Conservation (phyloP, 2,797 vertebrate species). For the Cercopithecus diana region DNA sequence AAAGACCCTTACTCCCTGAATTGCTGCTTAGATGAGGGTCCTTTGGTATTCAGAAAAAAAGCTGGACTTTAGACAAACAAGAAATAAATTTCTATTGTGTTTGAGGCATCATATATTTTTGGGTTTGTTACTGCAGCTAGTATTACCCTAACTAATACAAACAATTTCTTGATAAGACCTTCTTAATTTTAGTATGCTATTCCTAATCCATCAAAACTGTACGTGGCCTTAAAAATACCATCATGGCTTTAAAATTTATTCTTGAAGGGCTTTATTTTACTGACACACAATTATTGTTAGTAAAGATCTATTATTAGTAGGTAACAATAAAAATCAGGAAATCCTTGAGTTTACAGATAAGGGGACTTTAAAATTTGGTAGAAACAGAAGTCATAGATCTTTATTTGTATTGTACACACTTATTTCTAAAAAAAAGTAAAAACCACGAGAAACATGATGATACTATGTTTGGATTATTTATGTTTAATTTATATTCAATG, state of each 20-base stretch:
- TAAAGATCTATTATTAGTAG: not conserved
- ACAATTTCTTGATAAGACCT: not conserved
- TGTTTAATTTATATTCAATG: not conserved
- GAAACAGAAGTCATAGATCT: not conserved
- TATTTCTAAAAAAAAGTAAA: not conserved
- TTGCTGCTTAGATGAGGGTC: not conserved
- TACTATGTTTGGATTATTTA: not conserved
- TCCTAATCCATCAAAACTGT: not conserved
- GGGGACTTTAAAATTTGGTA: not conserved
- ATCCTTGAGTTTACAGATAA: not conserved
- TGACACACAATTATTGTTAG: not conserved
- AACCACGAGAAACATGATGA: not conserved
- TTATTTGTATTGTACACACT: not conserved
- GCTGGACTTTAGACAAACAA: not conserved
- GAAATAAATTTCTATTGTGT: not conserved
- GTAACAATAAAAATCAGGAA: not conserved
- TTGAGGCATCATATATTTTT: not conserved
- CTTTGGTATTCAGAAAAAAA: not conserved
- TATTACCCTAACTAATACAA: not conserved
- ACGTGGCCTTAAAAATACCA: not conserved
- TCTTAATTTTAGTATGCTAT: not conserved
- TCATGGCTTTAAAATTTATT: not conserved
- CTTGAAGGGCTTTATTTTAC: not conserved
- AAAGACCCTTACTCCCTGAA: not conserved
- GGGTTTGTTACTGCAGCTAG: not conserved